Conservation (phyloP, 2,113 vertebrate species). For the Polypterus senegalus region DNA sequence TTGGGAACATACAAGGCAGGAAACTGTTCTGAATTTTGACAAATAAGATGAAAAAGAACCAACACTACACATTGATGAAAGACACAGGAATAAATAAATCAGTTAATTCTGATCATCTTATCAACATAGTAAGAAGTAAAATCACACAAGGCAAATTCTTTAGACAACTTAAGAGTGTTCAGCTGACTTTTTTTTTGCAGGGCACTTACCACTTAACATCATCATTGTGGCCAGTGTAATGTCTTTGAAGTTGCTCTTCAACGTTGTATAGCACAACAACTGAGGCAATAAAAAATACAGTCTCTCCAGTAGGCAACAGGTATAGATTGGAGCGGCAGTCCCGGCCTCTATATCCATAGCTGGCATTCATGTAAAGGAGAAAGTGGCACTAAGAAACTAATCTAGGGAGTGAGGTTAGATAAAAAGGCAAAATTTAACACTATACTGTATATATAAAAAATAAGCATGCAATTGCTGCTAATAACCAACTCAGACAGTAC, state of each 20-base stretch:
- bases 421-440: too few species aligned
- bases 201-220: slow-evolving; percentile 89
- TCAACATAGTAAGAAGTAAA: background rate
- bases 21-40: too few species aligned
- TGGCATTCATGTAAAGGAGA: slow-evolving; percentile 50
- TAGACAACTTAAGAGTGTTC: background rate
- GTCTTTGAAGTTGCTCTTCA: slow-evolving; percentile 87
- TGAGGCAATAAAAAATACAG: slow-evolving; percentile 90
- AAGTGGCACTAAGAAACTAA: slow-evolving; percentile 6
- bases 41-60: background rate
- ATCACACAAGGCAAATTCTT: background rate
- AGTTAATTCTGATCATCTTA: background rate
- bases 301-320: slow-evolving; percentile 91
- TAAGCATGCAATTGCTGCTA: too few species aligned
- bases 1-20: too few species aligned
- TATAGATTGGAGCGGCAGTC: slow-evolving; percentile 95
- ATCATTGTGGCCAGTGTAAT: slow-evolving; percentile 87
- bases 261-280: slow-evolving; percentile 91
- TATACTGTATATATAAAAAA: too few species aligned
- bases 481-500: too few species aligned
- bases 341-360: slow-evolving; percentile 88
- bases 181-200: background rate
- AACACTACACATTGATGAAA: background rate
- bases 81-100: background rate
- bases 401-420: background rate